phyloP scores from a whole-genome alignment of 2,797 vertebrate species.

The Cryptoprocta ferox region DNA sequence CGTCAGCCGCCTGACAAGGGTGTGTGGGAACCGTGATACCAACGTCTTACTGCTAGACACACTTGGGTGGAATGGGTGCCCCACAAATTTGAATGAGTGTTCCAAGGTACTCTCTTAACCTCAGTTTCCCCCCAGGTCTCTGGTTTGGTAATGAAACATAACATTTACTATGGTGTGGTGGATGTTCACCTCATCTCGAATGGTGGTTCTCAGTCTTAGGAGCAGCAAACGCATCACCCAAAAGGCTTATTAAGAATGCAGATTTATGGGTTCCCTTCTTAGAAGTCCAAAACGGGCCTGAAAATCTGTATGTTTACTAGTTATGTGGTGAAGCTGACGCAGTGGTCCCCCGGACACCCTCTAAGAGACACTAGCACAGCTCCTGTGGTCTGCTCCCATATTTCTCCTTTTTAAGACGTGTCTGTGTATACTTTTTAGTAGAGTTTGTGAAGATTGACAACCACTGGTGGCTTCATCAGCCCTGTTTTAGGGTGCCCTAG shows the following conservation, averaged over 20 bases:
- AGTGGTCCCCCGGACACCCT: rapidly evolving
- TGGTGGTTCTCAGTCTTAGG: not conserved
- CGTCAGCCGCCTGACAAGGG: not conserved
- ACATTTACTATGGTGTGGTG: not conserved
- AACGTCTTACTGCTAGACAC: not conserved
- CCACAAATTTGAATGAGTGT: not conserved
- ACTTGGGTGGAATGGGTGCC: not conserved
- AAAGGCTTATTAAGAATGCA: not conserved
- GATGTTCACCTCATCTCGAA: not conserved
- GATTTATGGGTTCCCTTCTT: not conserved
- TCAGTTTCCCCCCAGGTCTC: not conserved
- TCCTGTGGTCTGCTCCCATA: no score
- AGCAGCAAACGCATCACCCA: not conserved
- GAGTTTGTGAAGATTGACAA: constrained; percentile 3
- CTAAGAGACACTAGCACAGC: not conserved
- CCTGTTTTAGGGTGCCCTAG: not conserved
- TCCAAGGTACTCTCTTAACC: not conserved
- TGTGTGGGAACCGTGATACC: not conserved
- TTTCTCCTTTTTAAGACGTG: not conserved
- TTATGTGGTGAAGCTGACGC: not conserved
- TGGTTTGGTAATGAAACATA: not conserved
- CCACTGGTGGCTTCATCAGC: not conserved
- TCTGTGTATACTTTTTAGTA: not conserved
- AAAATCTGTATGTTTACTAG: not conserved
- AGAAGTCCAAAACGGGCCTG: not conserved